Evolutionary conservation across 1,140 invertebrate species (phyloP).

Genomic region (Hylaeus volcanicus): DNA sequence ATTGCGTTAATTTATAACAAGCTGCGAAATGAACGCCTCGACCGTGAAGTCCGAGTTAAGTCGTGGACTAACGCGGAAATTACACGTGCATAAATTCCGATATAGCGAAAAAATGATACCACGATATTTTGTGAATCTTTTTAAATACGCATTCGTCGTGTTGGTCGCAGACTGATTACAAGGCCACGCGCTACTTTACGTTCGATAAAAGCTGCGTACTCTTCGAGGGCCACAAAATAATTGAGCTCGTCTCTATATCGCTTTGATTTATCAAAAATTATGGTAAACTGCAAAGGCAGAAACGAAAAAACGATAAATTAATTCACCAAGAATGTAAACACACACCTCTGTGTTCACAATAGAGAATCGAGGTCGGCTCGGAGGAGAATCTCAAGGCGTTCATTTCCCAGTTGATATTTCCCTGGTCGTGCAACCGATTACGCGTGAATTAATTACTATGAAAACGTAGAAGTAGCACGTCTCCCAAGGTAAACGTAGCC

Average conservation of each 20-base stretch:
- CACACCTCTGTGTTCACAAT: neutral
- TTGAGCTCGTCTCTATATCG: no score
- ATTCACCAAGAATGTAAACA: neutral
- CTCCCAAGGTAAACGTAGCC: constrained; percentile 31
- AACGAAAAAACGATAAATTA: neutral
- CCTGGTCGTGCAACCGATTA: neutral
- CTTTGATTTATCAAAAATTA: neutral
- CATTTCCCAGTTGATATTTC: constrained; percentile 7
- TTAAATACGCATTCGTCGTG: no score
- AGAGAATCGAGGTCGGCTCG: neutral
- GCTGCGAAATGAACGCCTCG: neutral
- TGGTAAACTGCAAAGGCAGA: neutral
- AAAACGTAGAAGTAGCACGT: constrained; percentile 4
- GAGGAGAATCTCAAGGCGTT: neutral
- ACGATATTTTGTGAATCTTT: no score
- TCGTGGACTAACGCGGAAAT: neutral
- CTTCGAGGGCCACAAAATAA: no score
- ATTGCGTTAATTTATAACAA: neutral
- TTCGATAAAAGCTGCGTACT: no score
- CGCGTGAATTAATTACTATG: neutral
- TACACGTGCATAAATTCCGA: neutral
- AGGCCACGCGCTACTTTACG: no score
- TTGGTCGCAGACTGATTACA: no score
- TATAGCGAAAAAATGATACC: neutral
- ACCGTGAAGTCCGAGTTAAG: neutral